These are phyloP conservation scores for Pyrrhopygopsis socrates DNA, from an alignment of 2,888 invertebrate genomes.

Conservation along the genomic window DNA sequence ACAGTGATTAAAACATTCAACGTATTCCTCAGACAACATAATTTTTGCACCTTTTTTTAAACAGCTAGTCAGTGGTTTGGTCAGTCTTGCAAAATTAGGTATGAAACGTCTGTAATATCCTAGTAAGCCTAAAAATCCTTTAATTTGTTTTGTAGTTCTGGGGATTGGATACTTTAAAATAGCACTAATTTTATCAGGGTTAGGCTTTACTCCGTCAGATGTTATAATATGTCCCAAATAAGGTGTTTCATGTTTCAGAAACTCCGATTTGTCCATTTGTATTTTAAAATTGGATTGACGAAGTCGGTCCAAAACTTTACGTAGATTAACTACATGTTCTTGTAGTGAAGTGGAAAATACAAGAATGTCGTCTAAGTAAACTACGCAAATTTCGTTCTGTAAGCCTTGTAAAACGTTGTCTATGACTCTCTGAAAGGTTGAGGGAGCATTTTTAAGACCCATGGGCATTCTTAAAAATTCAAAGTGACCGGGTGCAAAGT, in stretches of 20 bases:
- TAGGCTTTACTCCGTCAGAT: constrained; percentile 65
- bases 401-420: constrained; percentile 85
- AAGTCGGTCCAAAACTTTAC: constrained; percentile 79
- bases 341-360: constrained; percentile 83
- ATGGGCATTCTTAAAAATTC: constrained; percentile 85
- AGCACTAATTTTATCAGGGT: constrained; percentile 78
- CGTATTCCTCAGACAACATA: constrained; percentile 28
- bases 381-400: constrained; percentile 74
- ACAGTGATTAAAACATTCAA: constrained; percentile 47
- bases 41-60: constrained; percentile 49
- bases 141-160: constrained; percentile 51
- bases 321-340: constrained; percentile 81
- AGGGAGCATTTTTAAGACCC: constrained; percentile 83
- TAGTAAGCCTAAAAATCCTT: constrained; percentile 48
- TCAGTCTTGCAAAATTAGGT: constrained; percentile 58
- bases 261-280: constrained; percentile 85
- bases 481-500: constrained; percentile 78
- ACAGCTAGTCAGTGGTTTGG: constrained; percentile 61
- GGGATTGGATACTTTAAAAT: constrained; percentile 58
- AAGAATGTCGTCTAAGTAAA: constrained; percentile 87
- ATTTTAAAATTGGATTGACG: constrained; percentile 83
- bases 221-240: constrained; percentile 68
- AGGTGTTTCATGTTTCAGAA: constrained; percentile 78
- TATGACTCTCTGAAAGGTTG: constrained; percentile 86
- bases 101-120: constrained; percentile 65